phyloP scores from a whole-genome alignment of 2,797 vertebrate species.

The Cirrhinus mrigala region DNA sequence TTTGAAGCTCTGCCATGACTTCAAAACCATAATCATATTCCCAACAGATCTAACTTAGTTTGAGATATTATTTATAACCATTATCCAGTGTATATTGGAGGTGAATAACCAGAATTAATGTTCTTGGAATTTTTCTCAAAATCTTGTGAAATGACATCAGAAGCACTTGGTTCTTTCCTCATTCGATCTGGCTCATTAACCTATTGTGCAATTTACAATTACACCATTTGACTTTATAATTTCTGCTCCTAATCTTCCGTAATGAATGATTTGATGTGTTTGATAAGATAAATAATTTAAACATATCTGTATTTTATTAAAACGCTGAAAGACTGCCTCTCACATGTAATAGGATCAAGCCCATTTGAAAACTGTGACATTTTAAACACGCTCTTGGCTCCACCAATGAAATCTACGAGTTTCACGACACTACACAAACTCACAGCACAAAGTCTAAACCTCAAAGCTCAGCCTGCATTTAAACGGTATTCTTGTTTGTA shows the following conservation, averaged over 20 bases:
- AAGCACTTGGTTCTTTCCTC: not conserved
- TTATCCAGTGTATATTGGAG: conserved; percentile 36
- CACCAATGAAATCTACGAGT: conserved; percentile 11
- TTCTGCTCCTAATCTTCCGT: not conserved
- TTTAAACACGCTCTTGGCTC: conserved; percentile 34
- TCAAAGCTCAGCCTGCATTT: conserved; percentile 44
- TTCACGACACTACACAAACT: conserved; percentile 10
- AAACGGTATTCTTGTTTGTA: conserved; percentile 38
- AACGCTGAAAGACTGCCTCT: not conserved
- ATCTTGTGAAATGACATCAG: conserved; percentile 22
- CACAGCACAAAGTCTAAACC: conserved; percentile 27
- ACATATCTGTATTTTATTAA: conserved; percentile 19
- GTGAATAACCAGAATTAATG: conserved; percentile 23
- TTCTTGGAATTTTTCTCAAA: conserved; percentile 17
- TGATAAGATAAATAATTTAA: not conserved
- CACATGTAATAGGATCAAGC: conserved; percentile 10
- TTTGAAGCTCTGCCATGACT: conserved; percentile 53
- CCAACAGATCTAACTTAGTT: conserved; percentile 36
- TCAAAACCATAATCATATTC: conserved; percentile 49
- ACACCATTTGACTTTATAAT: conserved; percentile 22
- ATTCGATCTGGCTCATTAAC: conserved; percentile 15
- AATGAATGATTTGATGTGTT: conserved; percentile 11
- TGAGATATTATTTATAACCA: conserved; percentile 45
- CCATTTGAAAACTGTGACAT: conserved; percentile 27
- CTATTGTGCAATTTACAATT: conserved; percentile 21